phyloP scores from a whole-genome alignment of 2,797 vertebrate genomes.

The Trichosurus vulpecula region DNA sequence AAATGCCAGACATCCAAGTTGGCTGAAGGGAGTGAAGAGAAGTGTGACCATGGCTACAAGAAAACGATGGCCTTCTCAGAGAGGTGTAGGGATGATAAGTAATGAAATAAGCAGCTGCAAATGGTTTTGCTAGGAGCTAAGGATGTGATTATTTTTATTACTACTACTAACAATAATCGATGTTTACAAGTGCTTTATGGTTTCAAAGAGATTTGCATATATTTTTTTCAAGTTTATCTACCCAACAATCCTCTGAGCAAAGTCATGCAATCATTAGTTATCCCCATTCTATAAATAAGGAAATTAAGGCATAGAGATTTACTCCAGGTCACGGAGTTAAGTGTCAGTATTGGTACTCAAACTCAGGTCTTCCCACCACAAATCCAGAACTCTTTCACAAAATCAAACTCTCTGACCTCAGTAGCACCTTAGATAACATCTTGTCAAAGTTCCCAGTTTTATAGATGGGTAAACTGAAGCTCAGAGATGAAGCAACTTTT shows the following conservation, averaged over 20 bases:
- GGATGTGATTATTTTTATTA: not conserved
- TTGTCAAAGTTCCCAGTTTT: not conserved
- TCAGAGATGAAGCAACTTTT: not conserved
- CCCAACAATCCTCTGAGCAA: not conserved
- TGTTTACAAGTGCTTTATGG: not conserved
- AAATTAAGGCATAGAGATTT: not conserved
- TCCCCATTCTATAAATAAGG: not conserved
- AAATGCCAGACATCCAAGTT: not conserved
- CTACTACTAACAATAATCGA: not conserved
- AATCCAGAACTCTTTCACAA: not conserved
- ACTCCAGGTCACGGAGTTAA: not conserved
- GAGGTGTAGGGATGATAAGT: not conserved
- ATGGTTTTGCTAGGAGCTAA: not conserved
- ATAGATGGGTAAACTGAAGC: not conserved
- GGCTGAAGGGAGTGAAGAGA: not conserved
- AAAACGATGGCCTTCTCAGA: not conserved
- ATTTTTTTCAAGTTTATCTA: not conserved
- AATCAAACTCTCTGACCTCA: not conserved
- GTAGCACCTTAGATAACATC: not conserved
- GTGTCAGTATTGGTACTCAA: not conserved
- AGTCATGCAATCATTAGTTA: not conserved
- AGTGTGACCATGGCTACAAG: not conserved
- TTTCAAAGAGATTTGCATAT: not conserved
- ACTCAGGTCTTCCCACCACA: not conserved
- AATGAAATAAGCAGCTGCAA: not conserved